Evolutionary conservation across 2,113 vertebrate species (phyloP).

Genomic region (Gopherus evgoodei): DNA sequence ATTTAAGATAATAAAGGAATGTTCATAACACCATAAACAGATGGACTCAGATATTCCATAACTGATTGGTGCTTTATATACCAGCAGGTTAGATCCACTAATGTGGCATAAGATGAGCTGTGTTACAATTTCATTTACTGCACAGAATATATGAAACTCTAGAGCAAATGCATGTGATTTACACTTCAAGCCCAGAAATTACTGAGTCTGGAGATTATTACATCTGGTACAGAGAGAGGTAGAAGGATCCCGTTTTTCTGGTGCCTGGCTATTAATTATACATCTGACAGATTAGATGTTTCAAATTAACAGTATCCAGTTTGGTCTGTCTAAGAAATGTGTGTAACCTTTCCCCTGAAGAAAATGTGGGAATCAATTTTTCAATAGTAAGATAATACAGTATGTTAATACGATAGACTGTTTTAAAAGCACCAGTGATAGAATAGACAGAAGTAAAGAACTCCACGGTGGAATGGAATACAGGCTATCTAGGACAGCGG

Average conservation of each 20-base stretch:
- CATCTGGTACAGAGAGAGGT: neutral
- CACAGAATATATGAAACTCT: neutral
- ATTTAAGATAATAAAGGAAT: neutral
- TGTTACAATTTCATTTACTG: neutral
- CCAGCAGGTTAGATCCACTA: neutral
- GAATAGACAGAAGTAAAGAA: neutral
- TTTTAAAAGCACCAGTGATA: neutral
- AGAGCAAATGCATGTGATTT: neutral
- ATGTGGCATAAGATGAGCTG: neutral
- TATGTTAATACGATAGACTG: neutral
- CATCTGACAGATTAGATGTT: neutral
- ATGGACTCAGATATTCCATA: neutral
- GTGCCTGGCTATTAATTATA: neutral
- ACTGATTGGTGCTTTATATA: neutral
- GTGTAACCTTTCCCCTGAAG: neutral
- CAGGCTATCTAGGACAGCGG: neutral
- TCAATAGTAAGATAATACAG: neutral
- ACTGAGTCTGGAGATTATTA: neutral
- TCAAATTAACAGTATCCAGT: neutral
- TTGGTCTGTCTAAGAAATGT: neutral
- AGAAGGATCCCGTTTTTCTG: neutral
- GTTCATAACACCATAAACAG: neutral
- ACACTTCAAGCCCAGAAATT: neutral
- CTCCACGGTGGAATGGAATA: neutral
- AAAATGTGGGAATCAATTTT: neutral